Evolutionary conservation across 2,888 invertebrate genomes (phyloP).

Genomic region (Caradrina kadenii): DNA sequence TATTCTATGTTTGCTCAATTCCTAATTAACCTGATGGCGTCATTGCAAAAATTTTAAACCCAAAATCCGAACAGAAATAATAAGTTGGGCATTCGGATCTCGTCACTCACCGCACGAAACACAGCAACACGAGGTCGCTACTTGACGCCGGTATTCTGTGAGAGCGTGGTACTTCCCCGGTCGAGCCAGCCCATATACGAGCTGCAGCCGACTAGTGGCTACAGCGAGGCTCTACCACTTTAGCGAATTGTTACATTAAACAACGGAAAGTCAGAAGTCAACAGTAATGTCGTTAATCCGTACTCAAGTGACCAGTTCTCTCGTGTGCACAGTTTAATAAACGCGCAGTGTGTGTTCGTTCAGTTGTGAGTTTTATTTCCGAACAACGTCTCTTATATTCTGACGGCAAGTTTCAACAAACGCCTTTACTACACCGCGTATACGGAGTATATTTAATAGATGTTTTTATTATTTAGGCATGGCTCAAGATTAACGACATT

Average conservation of each 20-base stretch:
- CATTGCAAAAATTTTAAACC: too few relatives aligned
- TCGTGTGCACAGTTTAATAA: constrained; percentile 16
- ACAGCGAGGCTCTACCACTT: constrained; percentile 33
- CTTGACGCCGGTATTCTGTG: neutral
- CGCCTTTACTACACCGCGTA: constrained; percentile 4
- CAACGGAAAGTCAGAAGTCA: neutral
- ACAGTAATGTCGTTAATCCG: neutral
- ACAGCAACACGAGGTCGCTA: constrained; percentile 11
- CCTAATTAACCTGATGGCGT: too few relatives aligned
- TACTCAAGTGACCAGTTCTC: constrained; percentile 7
- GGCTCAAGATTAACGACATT: neutral
- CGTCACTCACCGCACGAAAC: constrained; percentile 29
- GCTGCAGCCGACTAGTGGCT: neutral
- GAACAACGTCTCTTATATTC: neutral
- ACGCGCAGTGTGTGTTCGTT: neutral
- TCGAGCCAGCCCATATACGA: constrained; percentile 26
- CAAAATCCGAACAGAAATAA: too few relatives aligned
- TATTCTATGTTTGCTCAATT: too few relatives aligned
- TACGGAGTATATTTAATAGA: neutral
- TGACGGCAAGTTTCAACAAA: constrained; percentile 4
- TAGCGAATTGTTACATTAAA: neutral
- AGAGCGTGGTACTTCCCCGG: constrained; percentile 30
- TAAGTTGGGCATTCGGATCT: constrained; percentile 4
- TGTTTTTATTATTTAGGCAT: neutral
- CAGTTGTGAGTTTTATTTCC: neutral